Percentiles rank a stretch among this genome's conserved stretches.
These are phyloP conservation scores for Trichosurus vulpecula DNA, from an alignment of 2,797 vertebrate genomes.

Conservation along the genomic window DNA sequence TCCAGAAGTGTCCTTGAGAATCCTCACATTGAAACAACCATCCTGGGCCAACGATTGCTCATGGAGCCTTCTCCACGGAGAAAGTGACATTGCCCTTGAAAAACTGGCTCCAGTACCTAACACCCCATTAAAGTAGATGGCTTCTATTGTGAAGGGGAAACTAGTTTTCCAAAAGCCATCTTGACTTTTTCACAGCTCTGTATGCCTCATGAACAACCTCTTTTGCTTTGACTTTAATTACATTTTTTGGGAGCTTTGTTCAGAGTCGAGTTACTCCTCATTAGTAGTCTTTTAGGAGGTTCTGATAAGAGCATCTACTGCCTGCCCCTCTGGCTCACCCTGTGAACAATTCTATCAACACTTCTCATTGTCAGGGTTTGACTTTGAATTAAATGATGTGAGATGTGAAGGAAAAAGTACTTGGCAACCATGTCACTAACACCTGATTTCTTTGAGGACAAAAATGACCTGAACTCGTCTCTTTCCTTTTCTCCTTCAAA, in stretches of 20 bases:
- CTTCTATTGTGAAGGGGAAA: neutral
- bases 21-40: neutral
- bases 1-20: neutral
- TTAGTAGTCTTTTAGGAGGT: constrained; percentile 79
- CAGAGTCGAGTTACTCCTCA: constrained; percentile 73
- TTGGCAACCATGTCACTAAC: constrained; percentile 66
- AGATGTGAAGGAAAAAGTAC: constrained; percentile 56
- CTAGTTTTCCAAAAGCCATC: constrained; percentile 56
- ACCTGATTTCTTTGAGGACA: constrained; percentile 66
- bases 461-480: constrained; percentile 38
- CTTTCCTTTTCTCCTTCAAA: neutral
- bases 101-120: neutral
- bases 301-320: constrained; percentile 79
- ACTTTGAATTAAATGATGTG: constrained; percentile 39
- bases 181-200: constrained; percentile 66
- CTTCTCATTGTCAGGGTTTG: constrained; percentile 74
- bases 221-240: constrained; percentile 78
- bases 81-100: neutral
- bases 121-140: neutral
- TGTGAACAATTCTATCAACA: constrained; percentile 76
- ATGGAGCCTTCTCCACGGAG: neutral
- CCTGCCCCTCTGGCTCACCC: constrained; percentile 74
- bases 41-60: neutral
- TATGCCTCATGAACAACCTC: constrained; percentile 73
- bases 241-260: constrained; percentile 75